Conservation (phyloP, 2,888 invertebrate species). For the Imbricaverruca yamaguchii region DNA sequence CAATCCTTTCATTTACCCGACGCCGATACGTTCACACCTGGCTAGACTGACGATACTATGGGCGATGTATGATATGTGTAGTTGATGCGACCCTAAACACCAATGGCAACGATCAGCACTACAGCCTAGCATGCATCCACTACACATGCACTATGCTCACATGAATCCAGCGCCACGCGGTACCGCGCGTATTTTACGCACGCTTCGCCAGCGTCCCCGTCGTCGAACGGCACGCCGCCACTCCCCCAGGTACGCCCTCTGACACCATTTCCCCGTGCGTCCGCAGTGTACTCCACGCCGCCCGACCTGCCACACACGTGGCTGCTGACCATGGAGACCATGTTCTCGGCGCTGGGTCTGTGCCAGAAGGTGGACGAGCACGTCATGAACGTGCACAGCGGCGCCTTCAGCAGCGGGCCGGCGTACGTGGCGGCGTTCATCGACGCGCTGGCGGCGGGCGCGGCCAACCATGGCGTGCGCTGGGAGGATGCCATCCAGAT, state of each 20-base stretch:
- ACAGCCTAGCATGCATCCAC: no score
- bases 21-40: no score
- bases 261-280: background rate
- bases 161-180: no score
- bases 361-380: conserved; percentile 18
- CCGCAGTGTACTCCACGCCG: background rate
- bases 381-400: conserved; percentile 20
- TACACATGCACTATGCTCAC: no score
- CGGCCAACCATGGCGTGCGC: conserved; percentile 21
- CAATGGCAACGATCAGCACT: background rate
- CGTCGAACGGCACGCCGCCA: no score
- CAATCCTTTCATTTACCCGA: no score
- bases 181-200: no score
- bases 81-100: background rate
- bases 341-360: conserved; percentile 19
- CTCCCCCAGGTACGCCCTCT: background rate
- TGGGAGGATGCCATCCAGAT: conserved; percentile 23
- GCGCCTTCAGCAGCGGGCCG: conserved; percentile 14
- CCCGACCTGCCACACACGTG: background rate
- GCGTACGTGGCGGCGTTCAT: conserved; percentile 16
- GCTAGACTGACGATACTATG: no score
- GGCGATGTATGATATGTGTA: no score
- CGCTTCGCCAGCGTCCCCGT: no score
- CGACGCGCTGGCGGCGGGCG: conserved; percentile 20
- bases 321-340: conserved; percentile 18